A percentile compares a stretch with the other conserved stretches of the same genome.
These are phyloP conservation scores for Elegia similella DNA, from an alignment of 2,888 invertebrate species.

Conservation along the genomic window DNA sequence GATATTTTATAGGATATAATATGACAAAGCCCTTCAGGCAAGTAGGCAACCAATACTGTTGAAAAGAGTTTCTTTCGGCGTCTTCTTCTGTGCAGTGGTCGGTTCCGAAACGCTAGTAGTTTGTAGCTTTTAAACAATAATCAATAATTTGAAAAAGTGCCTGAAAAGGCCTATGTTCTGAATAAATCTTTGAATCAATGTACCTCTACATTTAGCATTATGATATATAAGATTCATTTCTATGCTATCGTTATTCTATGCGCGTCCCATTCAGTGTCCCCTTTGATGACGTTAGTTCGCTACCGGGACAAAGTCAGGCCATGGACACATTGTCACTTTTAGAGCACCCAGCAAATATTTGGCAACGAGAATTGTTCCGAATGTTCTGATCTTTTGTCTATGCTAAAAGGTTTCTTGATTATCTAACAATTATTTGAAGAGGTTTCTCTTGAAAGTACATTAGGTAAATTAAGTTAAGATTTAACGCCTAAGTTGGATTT, in stretches of 20 bases:
- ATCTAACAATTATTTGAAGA: conserved; percentile 18
- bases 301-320: conserved; percentile 59
- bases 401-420: conserved; percentile 27
- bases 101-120: no score
- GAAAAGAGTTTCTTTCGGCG: no score
- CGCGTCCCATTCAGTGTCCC: conserved; percentile 44
- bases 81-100: no score
- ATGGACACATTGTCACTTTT: conserved; percentile 45
- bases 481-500: not conserved
- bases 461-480: conserved; percentile 25
- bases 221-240: not conserved
- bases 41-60: no score
- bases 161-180: no score
- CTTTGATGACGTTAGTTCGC: conserved; percentile 62
- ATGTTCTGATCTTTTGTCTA: conserved; percentile 29
- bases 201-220: no score
- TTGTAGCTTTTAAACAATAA: no score
- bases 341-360: conserved; percentile 46
- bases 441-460: conserved; percentile 16
- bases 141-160: no score
- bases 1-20: no score
- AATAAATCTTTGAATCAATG: no score
- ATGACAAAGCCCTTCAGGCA: no score
- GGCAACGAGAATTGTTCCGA: conserved; percentile 29
- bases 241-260: not conserved